phyloP scores from a whole-genome alignment of 2,113 vertebrate species.

The Phodopus roborovskii region DNA sequence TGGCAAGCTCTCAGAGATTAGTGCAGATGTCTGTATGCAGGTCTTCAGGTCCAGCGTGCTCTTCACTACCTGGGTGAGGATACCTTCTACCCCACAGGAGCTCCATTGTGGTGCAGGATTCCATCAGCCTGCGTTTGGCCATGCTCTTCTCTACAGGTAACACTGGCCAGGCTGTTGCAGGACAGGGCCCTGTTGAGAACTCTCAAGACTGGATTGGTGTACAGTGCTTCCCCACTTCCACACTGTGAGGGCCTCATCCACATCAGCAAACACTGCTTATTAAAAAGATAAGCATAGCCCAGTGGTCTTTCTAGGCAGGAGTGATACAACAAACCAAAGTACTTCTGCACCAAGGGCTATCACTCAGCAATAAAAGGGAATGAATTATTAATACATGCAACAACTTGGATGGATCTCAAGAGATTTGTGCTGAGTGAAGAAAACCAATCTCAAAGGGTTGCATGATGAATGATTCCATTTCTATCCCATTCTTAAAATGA shows the following conservation, averaged over 20 bases:
- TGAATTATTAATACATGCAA: background rate
- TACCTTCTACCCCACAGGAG: background rate
- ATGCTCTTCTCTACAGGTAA: background rate
- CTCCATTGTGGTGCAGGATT: background rate
- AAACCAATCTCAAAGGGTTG: background rate
- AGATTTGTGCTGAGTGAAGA: constrained; percentile 3
- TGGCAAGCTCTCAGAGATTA: background rate
- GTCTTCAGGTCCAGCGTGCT: too few species aligned
- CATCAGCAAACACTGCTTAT: background rate
- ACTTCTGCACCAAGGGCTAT: background rate
- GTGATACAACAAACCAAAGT: background rate
- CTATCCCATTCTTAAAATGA: background rate
- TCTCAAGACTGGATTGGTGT: background rate
- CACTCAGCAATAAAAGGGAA: background rate
- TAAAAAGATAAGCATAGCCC: background rate
- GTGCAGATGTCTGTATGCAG: background rate
- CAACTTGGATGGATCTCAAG: constrained; percentile 12
- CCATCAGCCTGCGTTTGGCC: background rate
- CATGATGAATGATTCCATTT: background rate
- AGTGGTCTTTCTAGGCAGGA: background rate
- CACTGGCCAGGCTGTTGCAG: background rate
- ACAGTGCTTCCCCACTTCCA: background rate
- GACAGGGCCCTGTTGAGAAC: background rate
- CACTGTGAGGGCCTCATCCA: background rate
- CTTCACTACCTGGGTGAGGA: background rate